Evolutionary conservation across 1,140 invertebrate genomes (phyloP).

Genomic region (Zaprionus davidi): DNA sequence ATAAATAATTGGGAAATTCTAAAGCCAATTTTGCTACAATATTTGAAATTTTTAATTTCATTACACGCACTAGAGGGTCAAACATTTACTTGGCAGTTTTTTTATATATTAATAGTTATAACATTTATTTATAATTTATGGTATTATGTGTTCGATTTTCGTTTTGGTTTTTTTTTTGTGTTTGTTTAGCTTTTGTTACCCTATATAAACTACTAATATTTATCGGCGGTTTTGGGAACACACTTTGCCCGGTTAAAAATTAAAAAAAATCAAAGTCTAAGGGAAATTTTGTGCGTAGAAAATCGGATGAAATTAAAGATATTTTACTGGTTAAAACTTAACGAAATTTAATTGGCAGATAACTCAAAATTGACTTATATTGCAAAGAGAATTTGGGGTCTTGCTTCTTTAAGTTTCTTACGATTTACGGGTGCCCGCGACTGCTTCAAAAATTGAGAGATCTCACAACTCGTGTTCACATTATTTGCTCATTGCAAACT

Average conservation of each 20-base stretch:
- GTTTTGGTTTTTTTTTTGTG: constrained; percentile 28
- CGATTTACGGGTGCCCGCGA: constrained; percentile 30
- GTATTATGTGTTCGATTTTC: constrained; percentile 28
- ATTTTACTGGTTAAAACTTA: constrained; percentile 1
- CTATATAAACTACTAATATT: constrained; percentile 79
- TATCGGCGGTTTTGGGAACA: constrained; percentile 80
- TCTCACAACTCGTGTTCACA: constrained; percentile 45
- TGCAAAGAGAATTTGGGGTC: constrained; percentile 23
- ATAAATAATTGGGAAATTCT: constrained; percentile 23
- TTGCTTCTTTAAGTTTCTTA: constrained; percentile 8
- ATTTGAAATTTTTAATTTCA: constrained; percentile 27
- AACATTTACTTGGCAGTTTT: constrained; percentile 78
- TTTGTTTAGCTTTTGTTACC: constrained; percentile 60
- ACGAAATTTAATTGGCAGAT: too few relatives aligned
- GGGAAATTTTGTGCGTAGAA: constrained; percentile 62
- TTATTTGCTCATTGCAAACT: constrained; percentile 35
- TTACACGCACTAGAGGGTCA: constrained; percentile 65
- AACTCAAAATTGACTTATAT: neutral
- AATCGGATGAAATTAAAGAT: constrained; percentile 26
- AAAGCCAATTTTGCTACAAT: constrained; percentile 38
- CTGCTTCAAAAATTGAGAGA: constrained; percentile 33
- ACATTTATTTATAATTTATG: constrained; percentile 36
- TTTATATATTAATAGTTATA: constrained; percentile 39
- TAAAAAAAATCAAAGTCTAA: constrained; percentile 16
- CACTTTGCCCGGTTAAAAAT: constrained; percentile 66